These are phyloP conservation scores for Tinamus guttatus DNA, from an alignment of 2,113 vertebrate species.

Conservation along the genomic window DNA sequence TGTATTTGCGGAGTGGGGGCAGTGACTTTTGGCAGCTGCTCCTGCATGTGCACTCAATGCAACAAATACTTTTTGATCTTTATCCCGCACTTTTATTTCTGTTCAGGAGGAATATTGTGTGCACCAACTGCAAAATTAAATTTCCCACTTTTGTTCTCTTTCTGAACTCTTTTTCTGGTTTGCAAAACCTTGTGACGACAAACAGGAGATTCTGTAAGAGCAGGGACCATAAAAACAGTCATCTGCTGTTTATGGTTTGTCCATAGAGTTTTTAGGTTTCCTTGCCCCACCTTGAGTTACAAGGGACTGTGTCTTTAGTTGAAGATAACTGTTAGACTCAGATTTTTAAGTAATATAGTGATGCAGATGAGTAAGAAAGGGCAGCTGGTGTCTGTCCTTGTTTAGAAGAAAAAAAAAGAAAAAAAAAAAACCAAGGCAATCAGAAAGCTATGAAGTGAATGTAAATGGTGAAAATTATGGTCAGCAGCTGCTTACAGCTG, in stretches of 20 bases:
- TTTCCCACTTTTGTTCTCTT: neutral
- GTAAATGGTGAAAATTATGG: neutral
- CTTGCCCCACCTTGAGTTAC: neutral
- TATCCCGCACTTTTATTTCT: neutral
- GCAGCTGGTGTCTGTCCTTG: neutral
- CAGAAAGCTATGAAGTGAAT: neutral
- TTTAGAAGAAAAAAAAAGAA: neutral
- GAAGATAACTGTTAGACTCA: neutral
- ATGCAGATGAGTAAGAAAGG: neutral
- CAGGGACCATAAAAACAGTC: neutral
- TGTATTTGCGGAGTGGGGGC: neutral
- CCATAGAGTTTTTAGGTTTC: neutral
- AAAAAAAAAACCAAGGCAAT: neutral
- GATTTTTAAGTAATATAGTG: neutral
- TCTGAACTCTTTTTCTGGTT: neutral
- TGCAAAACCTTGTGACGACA: neutral
- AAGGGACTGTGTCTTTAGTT: neutral
- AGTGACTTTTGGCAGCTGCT: neutral
- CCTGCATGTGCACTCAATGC: neutral
- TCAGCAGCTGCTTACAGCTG: neutral
- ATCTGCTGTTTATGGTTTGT: neutral
- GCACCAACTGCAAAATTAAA: neutral
- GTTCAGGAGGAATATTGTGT: neutral
- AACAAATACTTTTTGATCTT: neutral
- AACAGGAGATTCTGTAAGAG: fast-evolving